Base-by-base conservation (phyloP, 2,888 invertebrate genomes). In the Subacronicta megacephala region DNA sequence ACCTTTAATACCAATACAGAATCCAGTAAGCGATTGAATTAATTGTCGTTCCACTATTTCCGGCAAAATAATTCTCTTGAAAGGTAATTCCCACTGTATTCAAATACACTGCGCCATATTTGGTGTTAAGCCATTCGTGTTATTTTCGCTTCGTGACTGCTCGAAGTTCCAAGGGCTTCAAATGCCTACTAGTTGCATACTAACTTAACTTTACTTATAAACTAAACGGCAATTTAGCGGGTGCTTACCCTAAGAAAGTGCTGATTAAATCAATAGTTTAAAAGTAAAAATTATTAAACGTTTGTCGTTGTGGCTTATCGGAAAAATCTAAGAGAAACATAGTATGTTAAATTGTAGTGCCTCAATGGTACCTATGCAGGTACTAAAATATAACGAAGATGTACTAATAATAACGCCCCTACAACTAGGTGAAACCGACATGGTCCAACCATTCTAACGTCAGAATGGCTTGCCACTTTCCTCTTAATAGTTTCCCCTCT, bases 71-170 rank as follows among this genome's bases (percentile, higher is more conserved):
- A 54, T 45, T 35, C 38, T n/a, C 37, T 61, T 46, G 42, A 20
- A 61, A 61, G 42, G 54, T 65, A 69, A 71, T 72, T 66, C 54
- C 62, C 57, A 69, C 66, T 69, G 64, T 71, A 78, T 77, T 73
- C 59, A 68, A 67, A 76, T 66, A 50, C 26, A 33, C 18, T 12
- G 29, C 13, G 15, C 77, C 58, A 41, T 75, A 75, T 72, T 59
- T 31, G 76, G 75, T 40, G 45, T 58, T 50, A 36, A 42, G 12
- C 35, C 35, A 50, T 57, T 59, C 44, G 31, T 56, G 66, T 77
- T 77, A 71, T 70, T 70, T 55, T 41, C 37, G 20, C 50, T 50
- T 73, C 74, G 72, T 75, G 73, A 62, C 73, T 44, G 15, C 7
- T 29, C 12, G 9, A 40, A 60, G 58, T 70, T 70, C 59, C 38